Percentiles rank a stretch among this genome's conserved stretches.
phyloP scores from a whole-genome alignment of 2,797 vertebrate species.

The Anolis apletophallus region DNA sequence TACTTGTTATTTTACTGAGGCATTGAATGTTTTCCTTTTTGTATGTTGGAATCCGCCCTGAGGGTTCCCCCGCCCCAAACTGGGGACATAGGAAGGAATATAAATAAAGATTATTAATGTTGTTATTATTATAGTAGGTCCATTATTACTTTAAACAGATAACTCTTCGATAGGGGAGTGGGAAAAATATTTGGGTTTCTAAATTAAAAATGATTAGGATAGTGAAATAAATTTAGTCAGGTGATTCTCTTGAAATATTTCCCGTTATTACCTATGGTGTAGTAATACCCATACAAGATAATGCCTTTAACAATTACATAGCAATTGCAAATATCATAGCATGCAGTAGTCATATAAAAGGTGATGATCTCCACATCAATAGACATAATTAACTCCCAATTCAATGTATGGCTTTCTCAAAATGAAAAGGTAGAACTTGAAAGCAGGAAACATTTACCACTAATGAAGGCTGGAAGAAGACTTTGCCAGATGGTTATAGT shows the following conservation, averaged over 20 bases:
- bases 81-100: too few relatives aligned
- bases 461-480: not conserved
- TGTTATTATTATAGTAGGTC: too few relatives aligned
- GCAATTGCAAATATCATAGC: not conserved
- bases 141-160: not conserved
- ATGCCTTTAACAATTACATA: not conserved
- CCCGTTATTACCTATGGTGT: not conserved
- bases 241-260: not conserved
- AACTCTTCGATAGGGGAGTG: not conserved
- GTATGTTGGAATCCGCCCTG: too few relatives aligned
- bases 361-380: not conserved
- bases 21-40: too few relatives aligned
- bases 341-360: not conserved
- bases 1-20: too few relatives aligned
- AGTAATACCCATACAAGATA: not conserved
- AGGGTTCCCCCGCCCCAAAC: too few relatives aligned
- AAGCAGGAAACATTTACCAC: not conserved
- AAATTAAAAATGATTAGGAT: not conserved
- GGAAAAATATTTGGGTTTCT: not conserved
- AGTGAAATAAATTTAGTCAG: not conserved
- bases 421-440: not conserved
- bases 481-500: not conserved
- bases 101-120: too few relatives aligned
- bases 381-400: not conserved
- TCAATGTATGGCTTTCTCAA: not conserved